Base-by-base conservation (phyloP, 2,888 invertebrate genomes). In the Odontothrips loti region DNA sequence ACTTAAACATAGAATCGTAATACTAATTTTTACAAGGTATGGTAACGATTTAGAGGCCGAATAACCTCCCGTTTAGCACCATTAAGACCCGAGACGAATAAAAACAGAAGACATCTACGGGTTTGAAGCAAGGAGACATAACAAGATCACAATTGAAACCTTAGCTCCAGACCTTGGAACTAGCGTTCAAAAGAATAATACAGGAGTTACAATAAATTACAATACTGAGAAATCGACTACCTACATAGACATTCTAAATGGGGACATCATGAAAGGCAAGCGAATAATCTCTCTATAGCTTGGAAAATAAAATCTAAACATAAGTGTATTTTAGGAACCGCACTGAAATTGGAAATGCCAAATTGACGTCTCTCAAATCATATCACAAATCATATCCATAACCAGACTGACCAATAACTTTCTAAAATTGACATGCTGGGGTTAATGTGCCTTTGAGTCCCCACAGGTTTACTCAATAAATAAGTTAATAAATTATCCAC, bases 211-310 rank as follows among this genome's bases (percentile, higher is more conserved):
- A 75, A 75, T 75, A 75, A 75, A 27, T 75, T 75, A 75, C 9
- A 75, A 75, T 75, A 75, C 68, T 75, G 68, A 75, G 23, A 75
- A 75, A 75, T 75, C 23, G 68, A 75, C 68, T 75, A 75, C 27
- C 27, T 75, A 27, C 68, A 68, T 43, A n/a, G 68, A 68, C 68
- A 68, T 68, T 20, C 68, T 68, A 68, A 11, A 68, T n/a, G 68
- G 58, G 58, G n/a, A 68, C 68, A 58, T 23, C 23, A 75, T 12
- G 23, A 75, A 58, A 58, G 58, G 58, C 68, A 75, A 75, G 23
- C n/a, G 58, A 11, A 58, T 27, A 27, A 11, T 12, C 27, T 75
- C 15, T 17, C 58, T 20, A n/a, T n/a, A 20, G 58, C 58, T 58
- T 15, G 6, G 17, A 17, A 58, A 58, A 58, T 58, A 20, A 20